phyloP scores from a whole-genome alignment of 2,797 vertebrate species.

The Anguilla pacifica region DNA sequence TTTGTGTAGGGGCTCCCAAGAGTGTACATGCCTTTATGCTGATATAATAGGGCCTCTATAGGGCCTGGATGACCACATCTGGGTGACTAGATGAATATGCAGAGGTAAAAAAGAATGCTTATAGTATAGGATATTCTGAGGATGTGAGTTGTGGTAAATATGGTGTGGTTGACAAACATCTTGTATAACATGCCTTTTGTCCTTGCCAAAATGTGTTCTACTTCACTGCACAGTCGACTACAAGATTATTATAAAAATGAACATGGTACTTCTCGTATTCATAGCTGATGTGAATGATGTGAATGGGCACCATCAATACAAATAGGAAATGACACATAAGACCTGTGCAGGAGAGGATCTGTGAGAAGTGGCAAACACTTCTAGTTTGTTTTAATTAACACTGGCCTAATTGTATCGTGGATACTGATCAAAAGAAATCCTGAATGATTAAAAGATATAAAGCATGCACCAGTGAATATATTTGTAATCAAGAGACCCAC shows the following conservation, averaged over 20 bases:
- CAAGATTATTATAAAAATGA: background rate
- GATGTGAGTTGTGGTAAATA: background rate
- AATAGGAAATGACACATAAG: background rate
- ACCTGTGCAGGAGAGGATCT: background rate
- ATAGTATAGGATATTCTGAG: background rate
- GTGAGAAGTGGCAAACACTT: background rate
- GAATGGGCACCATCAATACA: background rate
- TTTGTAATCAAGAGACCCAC: background rate
- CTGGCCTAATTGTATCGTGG: background rate
- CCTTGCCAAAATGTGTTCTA: background rate
- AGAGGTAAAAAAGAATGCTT: background rate
- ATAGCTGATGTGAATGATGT: background rate
- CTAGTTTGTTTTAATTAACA: background rate
- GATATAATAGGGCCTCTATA: background rate
- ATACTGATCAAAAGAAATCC: background rate
- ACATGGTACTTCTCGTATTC: background rate
- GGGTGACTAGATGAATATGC: background rate
- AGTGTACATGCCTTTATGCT: constrained; percentile 5
- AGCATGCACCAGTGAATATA: background rate
- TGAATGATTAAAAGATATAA: background rate
- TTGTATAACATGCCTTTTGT: background rate
- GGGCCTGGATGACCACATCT: background rate
- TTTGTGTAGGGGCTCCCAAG: constrained; percentile 4
- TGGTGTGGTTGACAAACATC: background rate
- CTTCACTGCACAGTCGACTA: background rate